These are phyloP conservation scores for Tolmerus cingulatus DNA, from an alignment of 2,888 invertebrate species.

Conservation along the genomic window DNA sequence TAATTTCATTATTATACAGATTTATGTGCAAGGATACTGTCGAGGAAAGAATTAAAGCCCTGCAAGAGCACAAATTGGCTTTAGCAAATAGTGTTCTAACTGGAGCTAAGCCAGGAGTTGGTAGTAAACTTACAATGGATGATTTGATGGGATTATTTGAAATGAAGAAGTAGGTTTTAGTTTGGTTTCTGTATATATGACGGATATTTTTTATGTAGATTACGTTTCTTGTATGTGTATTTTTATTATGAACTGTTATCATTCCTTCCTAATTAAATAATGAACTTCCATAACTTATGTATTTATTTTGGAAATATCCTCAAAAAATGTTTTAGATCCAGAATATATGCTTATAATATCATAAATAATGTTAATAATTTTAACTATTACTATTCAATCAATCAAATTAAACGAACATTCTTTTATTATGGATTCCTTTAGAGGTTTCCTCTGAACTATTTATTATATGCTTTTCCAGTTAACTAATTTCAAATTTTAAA, in stretches of 20 bases:
- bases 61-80: constrained; percentile 82
- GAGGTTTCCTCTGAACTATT: too few relatives aligned
- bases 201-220: not conserved
- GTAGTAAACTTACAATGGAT: constrained; percentile 78
- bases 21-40: constrained; percentile 87
- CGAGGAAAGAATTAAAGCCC: constrained; percentile 81
- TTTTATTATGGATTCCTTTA: too few relatives aligned
- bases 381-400: too few relatives aligned
- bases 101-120: constrained; percentile 70
- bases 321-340: too few relatives aligned
- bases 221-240: not conserved
- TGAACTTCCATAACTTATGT: not conserved
- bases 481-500: too few relatives aligned
- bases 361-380: too few relatives aligned
- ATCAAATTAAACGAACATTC: too few relatives aligned
- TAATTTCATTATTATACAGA: constrained; percentile 58
- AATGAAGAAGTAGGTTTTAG: not conserved
- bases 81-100: constrained; percentile 82
- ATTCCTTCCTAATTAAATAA: not conserved
- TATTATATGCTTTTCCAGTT: too few relatives aligned
- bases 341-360: too few relatives aligned
- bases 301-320: not conserved
- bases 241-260: not conserved
- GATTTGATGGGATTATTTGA: constrained; percentile 80
- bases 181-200: not conserved